Base-by-base conservation (phyloP, 2,797 vertebrate species). In the Cuculus canorus region DNA sequence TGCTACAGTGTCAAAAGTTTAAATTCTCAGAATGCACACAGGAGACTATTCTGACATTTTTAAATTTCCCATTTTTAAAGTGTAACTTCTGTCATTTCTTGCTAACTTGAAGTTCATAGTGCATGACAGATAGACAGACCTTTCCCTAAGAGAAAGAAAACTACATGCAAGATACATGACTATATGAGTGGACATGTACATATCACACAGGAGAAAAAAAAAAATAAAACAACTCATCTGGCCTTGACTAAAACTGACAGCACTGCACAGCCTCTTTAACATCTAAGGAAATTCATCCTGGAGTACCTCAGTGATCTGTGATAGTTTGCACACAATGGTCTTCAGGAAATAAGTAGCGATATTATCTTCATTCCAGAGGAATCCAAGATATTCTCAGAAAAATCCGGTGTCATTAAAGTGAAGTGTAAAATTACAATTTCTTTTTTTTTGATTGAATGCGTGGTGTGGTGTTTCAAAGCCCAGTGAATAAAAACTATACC, bases 1-100 rank as follows among this genome's bases (percentile, higher is more conserved):
- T 89, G 60, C 17, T 60, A 47, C 9, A 5, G 1, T 50, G 28
- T 94, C 60, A 89, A 93, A 78, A 33, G 80, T 89, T 92, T 92
- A 86, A 11, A 45, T 28, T 80, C 68, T 91, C 32, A 61, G 77
- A 82, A 80, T 61, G 50, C 13, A 70, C 30, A 68, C 5, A 81
- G 30, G 71, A 57, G 10, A 2, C 14, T 65, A 77, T 33, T 80
- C 27, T 59, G 45, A 53, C 5, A 32, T 65, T 73, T 95, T 82
- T n/a, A 92, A 66, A 48, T 10, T 88, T 90, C 35, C 22, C 17
- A 60, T 41, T 82, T 92, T 85, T 76, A 35, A 86, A 78, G 32
- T 35, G 14, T 37, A 85, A 43, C 32, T 90, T 79, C 28, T 23
- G 53, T 77, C 32, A 79, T 90, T 86, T 86, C 8, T 59, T 73